phyloP scores from a whole-genome alignment of 1,140 invertebrate genomes.

The Lepidurus packardi region DNA sequence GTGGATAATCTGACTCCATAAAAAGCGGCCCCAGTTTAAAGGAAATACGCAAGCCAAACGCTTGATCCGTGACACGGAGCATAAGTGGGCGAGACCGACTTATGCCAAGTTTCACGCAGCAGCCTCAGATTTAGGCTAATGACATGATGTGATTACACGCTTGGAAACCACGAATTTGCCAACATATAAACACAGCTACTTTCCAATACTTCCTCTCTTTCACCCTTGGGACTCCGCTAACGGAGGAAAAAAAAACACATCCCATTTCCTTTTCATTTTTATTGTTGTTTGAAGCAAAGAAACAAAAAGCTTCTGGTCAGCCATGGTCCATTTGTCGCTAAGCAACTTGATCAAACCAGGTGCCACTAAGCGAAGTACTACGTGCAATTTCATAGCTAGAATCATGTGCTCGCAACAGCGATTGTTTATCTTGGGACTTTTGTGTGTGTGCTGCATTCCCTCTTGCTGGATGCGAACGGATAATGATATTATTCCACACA shows the following conservation, averaged over 20 bases:
- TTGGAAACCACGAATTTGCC: background rate
- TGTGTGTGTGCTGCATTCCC: background rate
- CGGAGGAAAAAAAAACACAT: background rate
- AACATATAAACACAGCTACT: background rate
- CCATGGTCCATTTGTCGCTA: constrained; percentile 6
- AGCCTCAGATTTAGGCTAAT: background rate
- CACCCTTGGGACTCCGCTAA: too few relatives aligned
- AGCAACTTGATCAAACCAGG: background rate
- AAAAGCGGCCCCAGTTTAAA: background rate
- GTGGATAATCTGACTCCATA: background rate
- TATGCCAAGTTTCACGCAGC: background rate
- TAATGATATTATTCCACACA: background rate
- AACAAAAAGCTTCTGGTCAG: background rate
- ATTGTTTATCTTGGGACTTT: background rate
- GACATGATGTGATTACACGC: constrained; percentile 14
- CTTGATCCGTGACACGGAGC: background rate
- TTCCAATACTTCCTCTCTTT: too few relatives aligned
- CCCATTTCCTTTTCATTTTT: background rate
- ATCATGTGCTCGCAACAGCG: background rate
- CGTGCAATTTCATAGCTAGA: background rate
- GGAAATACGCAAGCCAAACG: background rate
- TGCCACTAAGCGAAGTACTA: background rate
- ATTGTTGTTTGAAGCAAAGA: background rate
- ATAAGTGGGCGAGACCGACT: background rate
- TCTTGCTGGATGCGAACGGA: constrained; percentile 1